These are phyloP conservation scores for Actenoides lindsayi DNA, from an alignment of 2,113 vertebrate genomes.

Conservation along the genomic window DNA sequence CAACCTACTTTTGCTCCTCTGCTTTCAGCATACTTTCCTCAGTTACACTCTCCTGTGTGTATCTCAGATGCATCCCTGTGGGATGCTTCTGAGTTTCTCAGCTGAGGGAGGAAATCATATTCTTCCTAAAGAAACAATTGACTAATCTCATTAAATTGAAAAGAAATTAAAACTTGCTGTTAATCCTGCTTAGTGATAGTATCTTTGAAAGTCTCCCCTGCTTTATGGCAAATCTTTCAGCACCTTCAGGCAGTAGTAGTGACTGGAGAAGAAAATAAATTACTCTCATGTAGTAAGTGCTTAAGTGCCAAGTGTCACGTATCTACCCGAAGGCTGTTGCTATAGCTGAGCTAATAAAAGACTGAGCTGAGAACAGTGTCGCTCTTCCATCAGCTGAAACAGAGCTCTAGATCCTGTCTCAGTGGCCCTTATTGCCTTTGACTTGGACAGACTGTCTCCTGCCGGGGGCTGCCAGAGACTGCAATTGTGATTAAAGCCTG, in stretches of 20 bases:
- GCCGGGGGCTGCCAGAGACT: background rate
- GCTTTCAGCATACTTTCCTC: background rate
- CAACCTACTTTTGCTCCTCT: background rate
- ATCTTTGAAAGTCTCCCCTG: background rate
- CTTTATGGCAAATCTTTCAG: background rate
- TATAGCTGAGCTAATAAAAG: background rate
- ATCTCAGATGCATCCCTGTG: background rate
- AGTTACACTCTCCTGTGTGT: background rate
- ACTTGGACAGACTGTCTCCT: background rate
- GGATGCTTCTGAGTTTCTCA: background rate
- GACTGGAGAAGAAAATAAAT: background rate
- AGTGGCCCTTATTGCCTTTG: background rate
- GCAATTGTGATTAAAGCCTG: background rate
- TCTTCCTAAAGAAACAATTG: background rate
- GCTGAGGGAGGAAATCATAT: background rate
- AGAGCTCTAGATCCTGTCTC: background rate
- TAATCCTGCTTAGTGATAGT: background rate
- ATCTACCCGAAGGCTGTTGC: background rate
- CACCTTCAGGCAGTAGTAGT: background rate
- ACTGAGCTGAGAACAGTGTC: background rate
- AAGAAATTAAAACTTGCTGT: background rate
- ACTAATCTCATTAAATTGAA: background rate
- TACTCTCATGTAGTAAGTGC: background rate
- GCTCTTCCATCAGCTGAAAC: background rate
- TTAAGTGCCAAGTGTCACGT: background rate